These are phyloP conservation scores for Standfussiana lucernea DNA, from an alignment of 2,888 invertebrate species.

Conservation along the genomic window DNA sequence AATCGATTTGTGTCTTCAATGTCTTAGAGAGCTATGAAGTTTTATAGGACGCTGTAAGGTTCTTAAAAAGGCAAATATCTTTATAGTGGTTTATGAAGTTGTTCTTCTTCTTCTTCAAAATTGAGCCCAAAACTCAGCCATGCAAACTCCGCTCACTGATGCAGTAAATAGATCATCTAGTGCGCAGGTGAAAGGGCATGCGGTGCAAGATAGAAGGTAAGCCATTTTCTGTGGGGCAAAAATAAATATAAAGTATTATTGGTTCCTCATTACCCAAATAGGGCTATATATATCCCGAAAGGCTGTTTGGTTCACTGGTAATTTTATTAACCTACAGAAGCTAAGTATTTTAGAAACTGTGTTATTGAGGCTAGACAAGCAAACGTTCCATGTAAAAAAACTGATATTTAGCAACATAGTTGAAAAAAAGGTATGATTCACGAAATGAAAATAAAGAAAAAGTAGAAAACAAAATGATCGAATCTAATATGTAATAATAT, in stretches of 20 bases:
- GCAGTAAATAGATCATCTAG: neutral
- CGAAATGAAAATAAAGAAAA: no score
- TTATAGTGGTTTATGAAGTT: slow-evolving; percentile 11
- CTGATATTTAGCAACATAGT: no score
- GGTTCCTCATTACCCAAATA: no score
- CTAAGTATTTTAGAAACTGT: neutral
- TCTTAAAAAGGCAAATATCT: slow-evolving; percentile 5
- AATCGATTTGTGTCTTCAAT: slow-evolving; percentile 59
- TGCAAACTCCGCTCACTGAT: neutral
- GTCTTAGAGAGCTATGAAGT: slow-evolving; percentile 39
- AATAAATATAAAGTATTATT: slow-evolving; percentile 3
- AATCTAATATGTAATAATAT: no score
- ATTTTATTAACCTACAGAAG: neutral
- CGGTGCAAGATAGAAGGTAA: neutral
- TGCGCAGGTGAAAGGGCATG: neutral
- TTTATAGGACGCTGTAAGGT: slow-evolving; percentile 11
- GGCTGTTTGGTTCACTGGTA: neutral
- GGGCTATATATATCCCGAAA: neutral
- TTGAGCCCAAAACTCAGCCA: no score
- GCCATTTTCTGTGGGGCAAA: neutral
- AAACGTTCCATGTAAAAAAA: neutral
- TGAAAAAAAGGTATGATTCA: no score
- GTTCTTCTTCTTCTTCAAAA: no score
- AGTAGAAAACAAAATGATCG: no score
- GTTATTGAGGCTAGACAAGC: neutral